A percentile compares a stretch with the other conserved stretches of the same genome.
Conservation (phyloP, 2,113 vertebrate species). For the Otocyon megalotis region DNA sequence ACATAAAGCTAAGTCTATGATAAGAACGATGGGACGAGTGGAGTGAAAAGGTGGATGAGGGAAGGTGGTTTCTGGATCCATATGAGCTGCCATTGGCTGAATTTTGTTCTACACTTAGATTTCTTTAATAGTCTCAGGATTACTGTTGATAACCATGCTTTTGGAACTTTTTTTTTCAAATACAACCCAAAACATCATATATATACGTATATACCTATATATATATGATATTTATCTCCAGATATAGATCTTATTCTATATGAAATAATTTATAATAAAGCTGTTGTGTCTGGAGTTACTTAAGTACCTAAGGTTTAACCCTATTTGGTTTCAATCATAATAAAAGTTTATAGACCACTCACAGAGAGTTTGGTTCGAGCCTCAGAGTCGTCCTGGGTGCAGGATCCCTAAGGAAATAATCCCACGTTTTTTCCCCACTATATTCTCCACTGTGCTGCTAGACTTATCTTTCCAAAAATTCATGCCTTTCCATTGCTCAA, state of each 20-base stretch:
- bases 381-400: background rate
- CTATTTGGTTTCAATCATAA: background rate
- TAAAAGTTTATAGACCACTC: background rate
- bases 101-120: background rate
- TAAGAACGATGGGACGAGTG: background rate
- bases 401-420: background rate
- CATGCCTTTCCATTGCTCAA: background rate
- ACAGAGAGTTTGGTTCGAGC: background rate
- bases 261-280: constrained; percentile 27
- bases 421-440: background rate
- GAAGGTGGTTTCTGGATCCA: background rate
- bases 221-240: background rate
- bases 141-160: background rate
- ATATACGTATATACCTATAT: background rate
- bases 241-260: background rate
- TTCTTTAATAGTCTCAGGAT: background rate
- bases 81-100: background rate
- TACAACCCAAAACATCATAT: background rate
- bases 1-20: background rate
- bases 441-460: background rate
- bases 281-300: background rate
- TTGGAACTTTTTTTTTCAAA: background rate
- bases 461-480: background rate
- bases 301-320: background rate
- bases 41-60: background rate